Conservation (phyloP, 2,797 vertebrate species). For the Lacerta viridis region DNA sequence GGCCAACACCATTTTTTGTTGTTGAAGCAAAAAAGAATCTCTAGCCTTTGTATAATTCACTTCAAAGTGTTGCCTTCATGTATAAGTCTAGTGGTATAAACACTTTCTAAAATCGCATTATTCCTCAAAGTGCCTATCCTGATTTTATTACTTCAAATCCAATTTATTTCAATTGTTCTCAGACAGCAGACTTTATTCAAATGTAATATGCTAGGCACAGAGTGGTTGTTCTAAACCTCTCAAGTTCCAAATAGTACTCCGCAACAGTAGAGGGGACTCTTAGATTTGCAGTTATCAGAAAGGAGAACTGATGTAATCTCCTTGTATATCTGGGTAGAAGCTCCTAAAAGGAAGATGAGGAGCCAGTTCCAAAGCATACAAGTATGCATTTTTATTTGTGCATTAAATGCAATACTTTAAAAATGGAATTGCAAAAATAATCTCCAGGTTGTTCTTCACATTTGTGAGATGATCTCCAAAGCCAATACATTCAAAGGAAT, state of each 20-base stretch:
- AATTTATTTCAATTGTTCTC: constrained; percentile 26
- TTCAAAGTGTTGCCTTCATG: constrained; percentile 12
- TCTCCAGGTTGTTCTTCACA: neutral
- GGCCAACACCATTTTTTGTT: constrained; percentile 21
- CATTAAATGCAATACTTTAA: neutral
- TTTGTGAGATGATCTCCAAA: neutral
- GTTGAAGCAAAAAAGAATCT: no score
- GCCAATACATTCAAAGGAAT: neutral
- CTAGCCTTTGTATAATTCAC: accelerated
- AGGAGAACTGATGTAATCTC: neutral
- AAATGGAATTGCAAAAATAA: neutral
- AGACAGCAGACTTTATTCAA: neutral
- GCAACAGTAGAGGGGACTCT: neutral
- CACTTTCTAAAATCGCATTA: neutral
- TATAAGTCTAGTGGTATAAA: neutral
- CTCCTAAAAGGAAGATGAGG: neutral
- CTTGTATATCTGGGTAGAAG: neutral
- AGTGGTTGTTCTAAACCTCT: neutral
- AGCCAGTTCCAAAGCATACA: neutral
- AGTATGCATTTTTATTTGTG: neutral
- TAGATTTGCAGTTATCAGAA: neutral
- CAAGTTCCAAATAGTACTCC: neutral
- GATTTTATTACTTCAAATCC: constrained; percentile 32
- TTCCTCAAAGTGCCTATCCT: constrained; percentile 17
- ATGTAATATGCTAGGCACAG: neutral